These are phyloP conservation scores for Carlito syrichta DNA, from an alignment of 2,113 vertebrate genomes.

Conservation along the genomic window DNA sequence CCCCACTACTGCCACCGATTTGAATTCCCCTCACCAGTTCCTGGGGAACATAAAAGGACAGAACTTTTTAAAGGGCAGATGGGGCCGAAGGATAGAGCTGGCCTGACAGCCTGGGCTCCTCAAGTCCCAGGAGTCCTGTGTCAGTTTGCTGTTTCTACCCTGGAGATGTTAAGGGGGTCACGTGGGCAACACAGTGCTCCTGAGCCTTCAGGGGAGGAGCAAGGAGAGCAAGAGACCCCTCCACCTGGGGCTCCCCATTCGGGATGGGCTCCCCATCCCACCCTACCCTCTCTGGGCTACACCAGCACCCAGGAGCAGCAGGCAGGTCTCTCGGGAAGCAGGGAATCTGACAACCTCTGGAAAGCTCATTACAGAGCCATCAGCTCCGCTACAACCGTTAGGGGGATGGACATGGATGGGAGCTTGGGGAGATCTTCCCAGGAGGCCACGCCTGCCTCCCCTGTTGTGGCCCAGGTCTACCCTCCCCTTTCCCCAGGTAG, in stretches of 20 bases:
- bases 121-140: not conserved
- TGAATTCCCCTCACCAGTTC: not conserved
- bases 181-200: accelerated
- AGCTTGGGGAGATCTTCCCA: not conserved
- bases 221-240: too few species aligned
- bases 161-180: not conserved
- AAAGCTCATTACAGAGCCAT: not conserved
- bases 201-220: not conserved
- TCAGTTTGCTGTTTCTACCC: not conserved
- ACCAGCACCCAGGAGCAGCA: not conserved
- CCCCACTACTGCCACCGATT: accelerated
- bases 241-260: too few species aligned
- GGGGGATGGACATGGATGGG: too few species aligned
- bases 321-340: not conserved
- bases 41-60: not conserved
- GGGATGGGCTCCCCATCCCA: not conserved
- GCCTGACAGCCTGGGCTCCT: not conserved
- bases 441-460: not conserved
- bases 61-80: not conserved
- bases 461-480: not conserved
- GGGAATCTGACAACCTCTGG: not conserved
- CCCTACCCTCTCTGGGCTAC: accelerated
- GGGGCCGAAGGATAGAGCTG: not conserved
- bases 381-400: not conserved
- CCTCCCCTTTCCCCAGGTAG: not conserved